A percentile compares a stretch with the other conserved stretches of the same genome.
phyloP scores from a whole-genome alignment of 2,797 vertebrate genomes.

The Macrochelys suwanniensis region DNA sequence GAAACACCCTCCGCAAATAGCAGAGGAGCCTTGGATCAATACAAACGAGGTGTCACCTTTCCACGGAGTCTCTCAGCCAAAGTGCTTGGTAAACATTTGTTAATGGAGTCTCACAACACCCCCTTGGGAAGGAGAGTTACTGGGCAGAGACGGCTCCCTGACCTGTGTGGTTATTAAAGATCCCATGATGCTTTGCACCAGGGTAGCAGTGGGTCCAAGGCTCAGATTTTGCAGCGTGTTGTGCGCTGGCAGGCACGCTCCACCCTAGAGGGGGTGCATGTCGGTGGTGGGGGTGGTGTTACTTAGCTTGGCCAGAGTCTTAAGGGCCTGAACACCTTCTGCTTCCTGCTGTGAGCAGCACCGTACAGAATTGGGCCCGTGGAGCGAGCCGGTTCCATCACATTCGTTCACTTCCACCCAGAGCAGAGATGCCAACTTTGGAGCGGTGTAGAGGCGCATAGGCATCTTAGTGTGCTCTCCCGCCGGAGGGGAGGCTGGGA shows the following conservation, averaged over 20 bases:
- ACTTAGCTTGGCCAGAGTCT: background rate
- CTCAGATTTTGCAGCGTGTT: too few relatives aligned
- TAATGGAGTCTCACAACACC: background rate
- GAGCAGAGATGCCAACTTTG: background rate
- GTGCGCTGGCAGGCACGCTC: background rate
- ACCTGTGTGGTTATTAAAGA: background rate
- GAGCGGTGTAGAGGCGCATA: background rate
- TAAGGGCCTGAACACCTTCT: background rate
- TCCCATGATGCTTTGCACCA: background rate
- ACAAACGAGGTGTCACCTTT: background rate
- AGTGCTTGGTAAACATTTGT: background rate
- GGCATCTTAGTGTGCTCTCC: background rate
- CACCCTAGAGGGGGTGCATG: background rate
- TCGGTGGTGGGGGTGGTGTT: too few relatives aligned
- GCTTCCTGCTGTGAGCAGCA: background rate
- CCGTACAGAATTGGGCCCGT: background rate
- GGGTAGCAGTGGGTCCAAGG: background rate
- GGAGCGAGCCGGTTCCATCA: background rate
- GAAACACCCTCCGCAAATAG: background rate
- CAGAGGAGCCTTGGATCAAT: background rate
- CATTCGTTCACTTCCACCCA: background rate
- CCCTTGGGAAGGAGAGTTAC: background rate
- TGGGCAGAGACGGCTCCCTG: fast-evolving
- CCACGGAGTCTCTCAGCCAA: background rate
- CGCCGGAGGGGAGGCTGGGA: background rate